Conservation (phyloP, 2,888 invertebrate species). For the Amiota communis region DNA sequence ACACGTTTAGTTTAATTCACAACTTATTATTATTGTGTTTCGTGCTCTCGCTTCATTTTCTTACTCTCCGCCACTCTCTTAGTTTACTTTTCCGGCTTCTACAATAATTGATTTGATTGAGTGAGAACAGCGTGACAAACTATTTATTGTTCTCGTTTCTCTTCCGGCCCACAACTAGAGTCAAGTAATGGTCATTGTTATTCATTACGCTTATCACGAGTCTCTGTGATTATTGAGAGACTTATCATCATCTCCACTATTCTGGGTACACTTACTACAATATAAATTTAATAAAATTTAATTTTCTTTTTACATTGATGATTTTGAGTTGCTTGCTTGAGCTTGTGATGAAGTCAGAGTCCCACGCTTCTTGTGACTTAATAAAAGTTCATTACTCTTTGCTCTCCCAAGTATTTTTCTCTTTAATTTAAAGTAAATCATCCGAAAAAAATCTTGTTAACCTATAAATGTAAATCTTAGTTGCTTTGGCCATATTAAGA, state of each 20-base stretch:
- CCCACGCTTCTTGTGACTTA: neutral
- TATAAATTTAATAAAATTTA: neutral
- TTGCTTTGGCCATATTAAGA: no score
- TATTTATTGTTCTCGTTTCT: neutral
- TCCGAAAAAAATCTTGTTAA: neutral
- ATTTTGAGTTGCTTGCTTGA: neutral
- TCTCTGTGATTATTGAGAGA: neutral
- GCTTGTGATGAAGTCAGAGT: no score
- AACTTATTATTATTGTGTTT: neutral
- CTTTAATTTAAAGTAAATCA: no score
- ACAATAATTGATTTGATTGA: neutral
- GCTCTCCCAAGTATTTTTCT: neutral
- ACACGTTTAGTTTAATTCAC: neutral
- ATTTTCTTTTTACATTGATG: neutral
- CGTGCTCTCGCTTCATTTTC: neutral
- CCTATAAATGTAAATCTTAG: neutral
- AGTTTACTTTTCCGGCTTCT: neutral
- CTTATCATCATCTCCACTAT: neutral
- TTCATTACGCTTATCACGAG: neutral
- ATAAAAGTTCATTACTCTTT: slow-evolving; percentile 1
- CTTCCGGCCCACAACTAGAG: neutral
- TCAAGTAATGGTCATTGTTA: neutral
- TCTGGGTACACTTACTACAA: neutral
- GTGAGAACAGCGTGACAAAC: neutral
- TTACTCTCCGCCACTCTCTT: neutral